These are phyloP conservation scores for Microcebus lehilahytsara DNA, from an alignment of 2,113 vertebrate genomes.

Conservation along the genomic window DNA sequence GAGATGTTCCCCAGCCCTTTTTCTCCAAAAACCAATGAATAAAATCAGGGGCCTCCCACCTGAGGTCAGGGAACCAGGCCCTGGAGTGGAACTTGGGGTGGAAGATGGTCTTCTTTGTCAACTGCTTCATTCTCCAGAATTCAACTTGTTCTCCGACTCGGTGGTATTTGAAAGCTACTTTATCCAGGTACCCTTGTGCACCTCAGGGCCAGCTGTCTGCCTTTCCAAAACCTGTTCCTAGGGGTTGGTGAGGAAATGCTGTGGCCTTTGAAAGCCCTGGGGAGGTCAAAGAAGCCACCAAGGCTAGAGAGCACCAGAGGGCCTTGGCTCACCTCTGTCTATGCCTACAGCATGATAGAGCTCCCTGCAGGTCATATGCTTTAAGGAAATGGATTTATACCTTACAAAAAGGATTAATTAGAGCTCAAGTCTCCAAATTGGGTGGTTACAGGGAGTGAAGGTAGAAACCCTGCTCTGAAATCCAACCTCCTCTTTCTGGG, in stretches of 20 bases:
- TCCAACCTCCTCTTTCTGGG: not conserved
- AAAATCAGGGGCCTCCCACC: conserved; percentile 72
- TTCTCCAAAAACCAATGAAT: conserved; percentile 67
- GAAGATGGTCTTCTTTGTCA: conserved; percentile 78
- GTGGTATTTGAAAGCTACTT: conserved; percentile 82
- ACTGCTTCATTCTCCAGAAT: conserved; percentile 79
- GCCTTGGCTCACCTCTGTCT: not conserved
- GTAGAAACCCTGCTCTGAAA: not conserved
- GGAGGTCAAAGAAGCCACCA: not conserved
- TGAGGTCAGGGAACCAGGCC: conserved; percentile 50
- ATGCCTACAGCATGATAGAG: not conserved
- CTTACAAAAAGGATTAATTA: not conserved
- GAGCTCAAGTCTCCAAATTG: not conserved
- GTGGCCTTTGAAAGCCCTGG: not conserved
- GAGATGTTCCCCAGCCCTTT: conserved; percentile 64
- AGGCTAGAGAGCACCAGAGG: not conserved
- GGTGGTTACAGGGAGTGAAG: not conserved
- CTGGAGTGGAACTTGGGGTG: conserved; percentile 72
- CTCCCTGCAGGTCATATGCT: not conserved
- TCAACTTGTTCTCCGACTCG: conserved; percentile 77
- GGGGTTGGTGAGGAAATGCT: not conserved
- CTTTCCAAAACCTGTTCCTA: not conserved
- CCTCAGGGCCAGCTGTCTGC: not conserved
- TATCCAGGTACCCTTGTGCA: conserved; percentile 71
- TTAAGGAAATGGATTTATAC: not conserved